Conservation (phyloP, 2,888 invertebrate species). For the Leptothorax acervorum region DNA sequence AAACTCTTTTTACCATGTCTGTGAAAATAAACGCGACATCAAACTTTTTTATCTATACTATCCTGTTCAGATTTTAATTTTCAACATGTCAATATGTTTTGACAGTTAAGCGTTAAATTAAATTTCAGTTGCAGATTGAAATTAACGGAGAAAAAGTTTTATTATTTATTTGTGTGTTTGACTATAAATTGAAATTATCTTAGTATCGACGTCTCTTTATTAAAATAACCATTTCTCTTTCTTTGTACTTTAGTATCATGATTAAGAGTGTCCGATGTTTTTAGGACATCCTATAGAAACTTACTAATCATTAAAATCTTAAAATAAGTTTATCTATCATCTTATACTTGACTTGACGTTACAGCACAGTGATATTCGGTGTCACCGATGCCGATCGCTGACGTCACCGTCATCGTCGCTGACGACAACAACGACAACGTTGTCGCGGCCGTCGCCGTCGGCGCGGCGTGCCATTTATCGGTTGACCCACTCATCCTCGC, state of each 20-base stretch:
- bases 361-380: not conserved
- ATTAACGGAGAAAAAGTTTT: not conserved
- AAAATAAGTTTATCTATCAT: not conserved
- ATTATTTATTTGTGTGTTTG: not conserved
- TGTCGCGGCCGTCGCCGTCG: slow-evolving; percentile 57
- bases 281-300: not conserved
- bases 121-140: slow-evolving; percentile 14
- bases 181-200: not conserved
- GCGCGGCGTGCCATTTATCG: slow-evolving; percentile 80
- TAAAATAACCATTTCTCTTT: not conserved
- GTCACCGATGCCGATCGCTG: not conserved
- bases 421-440: slow-evolving; percentile 43
- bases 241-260: not conserved
- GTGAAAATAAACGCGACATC: not conserved
- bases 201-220: not conserved
- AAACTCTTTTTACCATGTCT: not conserved
- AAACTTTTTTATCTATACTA: not conserved
- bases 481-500: slow-evolving; percentile 82
- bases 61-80: not conserved
- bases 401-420: slow-evolving; percentile 1
- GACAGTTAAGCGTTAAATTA: not conserved
- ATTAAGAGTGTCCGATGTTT: not conserved
- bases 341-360: not conserved
- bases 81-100: not conserved
- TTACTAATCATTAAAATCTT: not conserved